These are phyloP conservation scores for Phortica magna DNA, from an alignment of 2,888 invertebrate species.

Conservation along the genomic window DNA sequence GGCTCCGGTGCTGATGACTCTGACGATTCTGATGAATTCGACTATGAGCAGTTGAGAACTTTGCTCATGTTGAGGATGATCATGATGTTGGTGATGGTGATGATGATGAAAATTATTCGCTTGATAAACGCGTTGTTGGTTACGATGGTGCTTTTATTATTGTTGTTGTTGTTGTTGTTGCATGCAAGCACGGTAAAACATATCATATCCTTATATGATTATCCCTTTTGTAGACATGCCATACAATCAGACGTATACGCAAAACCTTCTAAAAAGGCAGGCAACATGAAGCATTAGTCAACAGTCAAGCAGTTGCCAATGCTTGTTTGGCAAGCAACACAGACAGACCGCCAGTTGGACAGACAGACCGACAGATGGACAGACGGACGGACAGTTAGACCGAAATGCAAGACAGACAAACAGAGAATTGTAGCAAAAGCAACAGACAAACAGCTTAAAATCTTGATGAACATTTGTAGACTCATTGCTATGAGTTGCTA, in stretches of 20 bases:
- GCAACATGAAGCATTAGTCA: neutral
- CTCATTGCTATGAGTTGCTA: conserved; percentile 61
- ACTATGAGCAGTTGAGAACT: neutral
- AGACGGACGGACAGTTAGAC: neutral
- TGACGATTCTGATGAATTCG: conserved; percentile 1
- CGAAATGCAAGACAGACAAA: neutral
- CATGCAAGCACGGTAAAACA: neutral
- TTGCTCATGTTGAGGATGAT: too few relatives aligned
- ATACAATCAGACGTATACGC: neutral
- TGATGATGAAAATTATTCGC: neutral
- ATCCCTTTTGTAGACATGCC: conserved; percentile 14
- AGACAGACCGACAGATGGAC: neutral
- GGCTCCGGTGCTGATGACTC: conserved; percentile 34
- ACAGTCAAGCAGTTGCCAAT: neutral
- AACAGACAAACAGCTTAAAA: conserved; percentile 55
- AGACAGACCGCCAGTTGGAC: neutral
- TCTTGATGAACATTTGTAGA: conserved; percentile 51
- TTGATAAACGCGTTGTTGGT: too few relatives aligned
- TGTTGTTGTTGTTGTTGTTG: neutral
- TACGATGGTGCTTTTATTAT: too few relatives aligned
- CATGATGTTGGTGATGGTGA: conserved; percentile 2
- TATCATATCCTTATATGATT: conserved; percentile 19
- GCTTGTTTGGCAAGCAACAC: neutral
- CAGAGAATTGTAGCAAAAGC: neutral
- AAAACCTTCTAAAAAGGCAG: neutral